Conservation (phyloP, 1,140 invertebrate species). For the Uloborus diversus region DNA sequence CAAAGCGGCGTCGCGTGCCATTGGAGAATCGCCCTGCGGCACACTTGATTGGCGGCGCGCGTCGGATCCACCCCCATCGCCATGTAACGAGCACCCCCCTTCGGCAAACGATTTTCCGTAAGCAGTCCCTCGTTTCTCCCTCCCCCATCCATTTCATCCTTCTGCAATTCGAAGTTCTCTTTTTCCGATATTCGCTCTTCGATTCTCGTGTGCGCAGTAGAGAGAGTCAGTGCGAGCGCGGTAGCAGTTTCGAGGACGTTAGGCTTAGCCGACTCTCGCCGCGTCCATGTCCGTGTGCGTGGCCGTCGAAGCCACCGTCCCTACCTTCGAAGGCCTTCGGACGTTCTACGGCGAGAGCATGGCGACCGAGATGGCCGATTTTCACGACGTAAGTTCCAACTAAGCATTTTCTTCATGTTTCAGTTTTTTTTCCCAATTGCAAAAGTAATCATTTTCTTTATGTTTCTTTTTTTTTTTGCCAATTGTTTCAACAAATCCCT, state of each 20-base stretch:
- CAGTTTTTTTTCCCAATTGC: not conserved
- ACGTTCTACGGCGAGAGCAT: conserved; percentile 46
- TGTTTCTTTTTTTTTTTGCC: too few relatives aligned
- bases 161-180: not conserved
- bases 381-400: conserved; percentile 57
- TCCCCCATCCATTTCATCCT: not conserved
- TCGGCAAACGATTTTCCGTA: not conserved
- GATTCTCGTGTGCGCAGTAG: not conserved
- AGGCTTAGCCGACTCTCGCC: conserved; percentile 38
- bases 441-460: not conserved
- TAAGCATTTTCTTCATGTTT: not conserved
- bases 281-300: conserved; percentile 47
- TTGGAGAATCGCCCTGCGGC: conserved; percentile 51
- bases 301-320: conserved; percentile 18
- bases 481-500: too few relatives aligned
- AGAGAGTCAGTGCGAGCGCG: not conserved
- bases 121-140: not conserved
- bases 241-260: conserved; percentile 19
- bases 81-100: conserved; percentile 24
- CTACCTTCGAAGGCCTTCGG: conserved; percentile 47
- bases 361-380: conserved; percentile 57
- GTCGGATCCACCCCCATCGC: conserved; percentile 32
- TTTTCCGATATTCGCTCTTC: not conserved
- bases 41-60: conserved; percentile 54
- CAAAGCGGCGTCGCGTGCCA: conserved; percentile 47